These are phyloP conservation scores for Globodera rostochiensis DNA, from an alignment of 1,140 invertebrate species.

Conservation along the genomic window DNA sequence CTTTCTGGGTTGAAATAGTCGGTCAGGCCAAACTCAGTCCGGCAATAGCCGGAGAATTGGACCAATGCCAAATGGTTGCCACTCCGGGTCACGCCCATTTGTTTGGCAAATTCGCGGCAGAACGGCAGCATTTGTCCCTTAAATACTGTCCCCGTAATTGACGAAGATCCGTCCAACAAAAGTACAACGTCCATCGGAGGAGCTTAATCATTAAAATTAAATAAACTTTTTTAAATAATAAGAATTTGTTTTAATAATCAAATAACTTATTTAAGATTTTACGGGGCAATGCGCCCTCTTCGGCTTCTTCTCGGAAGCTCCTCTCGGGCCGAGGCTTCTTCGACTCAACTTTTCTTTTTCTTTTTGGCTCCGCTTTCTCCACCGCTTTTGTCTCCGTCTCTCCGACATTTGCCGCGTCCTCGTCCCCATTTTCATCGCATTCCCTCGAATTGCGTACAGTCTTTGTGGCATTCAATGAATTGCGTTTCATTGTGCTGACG, in stretches of 20 bases:
- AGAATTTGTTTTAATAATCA: background rate
- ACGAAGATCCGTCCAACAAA: background rate
- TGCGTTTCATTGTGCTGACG: background rate
- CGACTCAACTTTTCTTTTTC: background rate
- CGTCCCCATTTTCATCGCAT: background rate
- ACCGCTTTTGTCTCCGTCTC: background rate
- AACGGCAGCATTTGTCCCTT: background rate
- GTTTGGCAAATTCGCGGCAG: background rate
- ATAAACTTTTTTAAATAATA: no score
- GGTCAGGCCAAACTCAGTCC: background rate
- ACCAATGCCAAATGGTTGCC: conserved; percentile 2
- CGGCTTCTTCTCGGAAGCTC: background rate
- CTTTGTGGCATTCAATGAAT: background rate
- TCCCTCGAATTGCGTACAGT: background rate
- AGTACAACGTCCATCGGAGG: background rate
- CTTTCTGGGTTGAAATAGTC: background rate
- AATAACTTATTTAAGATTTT: background rate
- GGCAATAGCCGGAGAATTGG: background rate
- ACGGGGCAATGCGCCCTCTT: background rate
- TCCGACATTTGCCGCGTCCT: no score
- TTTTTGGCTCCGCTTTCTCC: background rate
- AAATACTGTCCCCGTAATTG: background rate
- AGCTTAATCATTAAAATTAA: background rate
- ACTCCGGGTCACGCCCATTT: background rate
- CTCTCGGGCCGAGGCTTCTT: background rate